Evolutionary conservation across 37 sponge, comb jelly and placozoan genomes (phyloP).

Genomic region (Corticium candelabrum): DNA sequence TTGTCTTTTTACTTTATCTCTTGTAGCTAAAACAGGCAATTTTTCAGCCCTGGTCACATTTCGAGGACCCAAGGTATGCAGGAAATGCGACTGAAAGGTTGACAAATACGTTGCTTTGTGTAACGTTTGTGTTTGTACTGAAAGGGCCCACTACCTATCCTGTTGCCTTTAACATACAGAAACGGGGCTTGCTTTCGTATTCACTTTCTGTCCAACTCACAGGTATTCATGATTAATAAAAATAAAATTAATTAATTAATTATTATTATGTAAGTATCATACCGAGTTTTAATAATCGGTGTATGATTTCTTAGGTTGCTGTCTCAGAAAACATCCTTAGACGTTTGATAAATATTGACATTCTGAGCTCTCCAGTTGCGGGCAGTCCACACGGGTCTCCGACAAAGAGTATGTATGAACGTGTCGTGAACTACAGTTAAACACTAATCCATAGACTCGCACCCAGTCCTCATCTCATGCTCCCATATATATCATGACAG

Average conservation of each 20-base stretch:
- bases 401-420: not conserved
- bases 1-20: not conserved
- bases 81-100: no score
- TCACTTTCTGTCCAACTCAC: conserved; percentile 33
- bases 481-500: no score
- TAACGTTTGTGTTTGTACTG: no score
- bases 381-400: not conserved
- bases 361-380: not conserved
- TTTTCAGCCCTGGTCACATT: conserved; percentile 44
- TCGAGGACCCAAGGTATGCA: conserved; percentile 24
- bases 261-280: not conserved
- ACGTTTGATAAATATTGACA: not conserved
- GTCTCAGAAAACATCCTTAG: not conserved
- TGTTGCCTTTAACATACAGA: conserved; percentile 17
- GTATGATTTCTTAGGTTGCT: not conserved
- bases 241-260: conserved; percentile 18
- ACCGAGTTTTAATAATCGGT: not conserved
- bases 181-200: conserved; percentile 12
- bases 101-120: no score
- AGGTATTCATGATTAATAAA: no score
- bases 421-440: no score
- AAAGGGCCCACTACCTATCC: conserved; percentile 42
- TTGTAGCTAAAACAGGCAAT: conserved; percentile 15
- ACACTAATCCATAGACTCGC: no score
- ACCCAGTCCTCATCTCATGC: no score